A percentile compares a stretch with the other conserved stretches of the same genome.
Conservation (phyloP, 2,113 vertebrate species). For the Ranitomeya imitator region DNA sequence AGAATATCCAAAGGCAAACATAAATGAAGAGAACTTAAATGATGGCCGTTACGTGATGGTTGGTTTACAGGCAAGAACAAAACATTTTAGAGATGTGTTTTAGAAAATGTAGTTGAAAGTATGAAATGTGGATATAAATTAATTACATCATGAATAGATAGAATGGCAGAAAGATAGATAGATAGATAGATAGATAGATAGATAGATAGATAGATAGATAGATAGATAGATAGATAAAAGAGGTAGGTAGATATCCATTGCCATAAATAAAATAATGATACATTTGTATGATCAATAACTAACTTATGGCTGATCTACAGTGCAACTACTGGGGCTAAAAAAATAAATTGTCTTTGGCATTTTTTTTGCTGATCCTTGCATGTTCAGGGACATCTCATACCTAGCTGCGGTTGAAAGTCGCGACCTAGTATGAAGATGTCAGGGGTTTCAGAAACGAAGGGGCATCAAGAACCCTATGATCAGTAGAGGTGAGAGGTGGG, state of each 20-base stretch:
- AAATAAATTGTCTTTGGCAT: no score
- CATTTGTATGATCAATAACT: not conserved
- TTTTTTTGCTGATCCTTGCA: no score
- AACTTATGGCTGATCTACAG: not conserved
- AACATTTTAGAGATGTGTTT: not conserved
- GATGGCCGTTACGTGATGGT: not conserved
- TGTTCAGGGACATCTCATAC: no score
- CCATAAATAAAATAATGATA: not conserved
- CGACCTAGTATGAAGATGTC: no score
- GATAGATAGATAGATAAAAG: constrained; percentile 1
- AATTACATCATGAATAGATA: not conserved
- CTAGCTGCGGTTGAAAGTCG: no score
- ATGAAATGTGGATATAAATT: not conserved
- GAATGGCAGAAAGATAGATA: not conserved
- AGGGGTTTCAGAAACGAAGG: no score
- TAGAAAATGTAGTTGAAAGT: not conserved
- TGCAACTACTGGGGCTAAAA: not conserved
- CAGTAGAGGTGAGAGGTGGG: no score
- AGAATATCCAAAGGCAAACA: constrained; percentile 30
- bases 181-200: not conserved
- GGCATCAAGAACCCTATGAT: no score
- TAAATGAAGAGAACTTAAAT: not conserved
- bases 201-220: not conserved
- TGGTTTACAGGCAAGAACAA: not conserved
- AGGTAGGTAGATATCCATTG: not conserved